Percentiles rank a stretch among this genome's conserved stretches.
phyloP scores from a whole-genome alignment of 2,797 vertebrate genomes.

The Mastacembelus armatus region DNA sequence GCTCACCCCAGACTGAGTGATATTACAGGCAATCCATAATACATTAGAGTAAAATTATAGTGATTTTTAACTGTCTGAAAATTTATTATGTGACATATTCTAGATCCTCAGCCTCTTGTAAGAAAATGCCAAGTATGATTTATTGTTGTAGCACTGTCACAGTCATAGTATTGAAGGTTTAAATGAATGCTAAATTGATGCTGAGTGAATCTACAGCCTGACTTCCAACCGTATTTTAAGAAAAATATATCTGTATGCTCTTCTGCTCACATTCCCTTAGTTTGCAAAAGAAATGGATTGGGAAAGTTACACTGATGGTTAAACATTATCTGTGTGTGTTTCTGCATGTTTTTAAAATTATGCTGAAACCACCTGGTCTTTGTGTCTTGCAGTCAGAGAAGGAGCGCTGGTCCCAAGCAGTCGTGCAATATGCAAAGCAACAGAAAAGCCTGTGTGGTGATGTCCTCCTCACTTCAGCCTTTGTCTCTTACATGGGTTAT shows the following conservation, averaged over 20 bases:
- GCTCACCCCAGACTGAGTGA: constrained; percentile 96
- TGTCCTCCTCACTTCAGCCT: constrained; percentile 84
- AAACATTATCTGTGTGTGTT: too few relatives aligned
- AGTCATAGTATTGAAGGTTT: constrained; percentile 93
- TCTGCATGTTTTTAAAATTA: constrained; percentile 5
- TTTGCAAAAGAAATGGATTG: constrained; percentile 40
- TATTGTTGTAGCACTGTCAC: constrained; percentile 89
- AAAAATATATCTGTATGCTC: constrained; percentile 79
- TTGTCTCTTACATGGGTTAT: constrained; percentile 85
- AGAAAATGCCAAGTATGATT: constrained; percentile 93
- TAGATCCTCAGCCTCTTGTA: constrained; percentile 93
- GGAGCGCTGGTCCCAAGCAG: constrained; percentile 81
- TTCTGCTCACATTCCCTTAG: constrained; percentile 50
- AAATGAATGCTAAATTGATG: constrained; percentile 92
- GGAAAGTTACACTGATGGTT: too few relatives aligned
- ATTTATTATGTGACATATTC: constrained; percentile 99
- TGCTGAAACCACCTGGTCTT: constrained; percentile 33
- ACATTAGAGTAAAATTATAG: constrained; percentile 99
- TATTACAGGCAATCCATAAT: constrained; percentile 99
- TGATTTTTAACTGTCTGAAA: constrained; percentile 99
- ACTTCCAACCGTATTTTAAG: constrained; percentile 87
- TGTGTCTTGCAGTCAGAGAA: constrained; percentile 88
- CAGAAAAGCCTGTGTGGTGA: constrained; percentile 85
- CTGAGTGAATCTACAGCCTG: constrained; percentile 88
- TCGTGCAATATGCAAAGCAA: constrained; percentile 82